These are phyloP conservation scores for Morpho helenor DNA, from an alignment of 2,888 invertebrate genomes.

Conservation along the genomic window DNA sequence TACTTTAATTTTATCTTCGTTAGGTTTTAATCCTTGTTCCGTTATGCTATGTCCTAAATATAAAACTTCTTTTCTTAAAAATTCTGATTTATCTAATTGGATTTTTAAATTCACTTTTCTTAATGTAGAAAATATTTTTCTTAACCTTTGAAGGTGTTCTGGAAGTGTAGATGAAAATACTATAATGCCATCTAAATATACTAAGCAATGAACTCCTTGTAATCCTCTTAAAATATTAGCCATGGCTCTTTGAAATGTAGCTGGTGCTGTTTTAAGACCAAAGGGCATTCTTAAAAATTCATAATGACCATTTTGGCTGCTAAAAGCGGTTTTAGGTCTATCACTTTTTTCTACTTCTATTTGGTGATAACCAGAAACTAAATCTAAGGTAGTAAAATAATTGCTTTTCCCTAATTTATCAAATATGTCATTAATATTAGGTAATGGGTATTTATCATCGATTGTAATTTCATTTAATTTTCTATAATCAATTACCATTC, in stretches of 20 bases:
- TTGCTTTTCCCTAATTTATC: conserved; percentile 29
- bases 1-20: too few relatives aligned
- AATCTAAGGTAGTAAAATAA: conserved; percentile 32
- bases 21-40: too few relatives aligned
- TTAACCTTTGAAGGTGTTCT: too few relatives aligned
- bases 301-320: conserved; percentile 23
- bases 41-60: too few relatives aligned
- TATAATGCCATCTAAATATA: conserved; percentile 3
- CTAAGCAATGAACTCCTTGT: conserved; percentile 30
- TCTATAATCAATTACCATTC: conserved; percentile 32
- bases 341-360: conserved; percentile 22
- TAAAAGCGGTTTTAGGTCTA: conserved; percentile 25
- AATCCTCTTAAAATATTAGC: conserved; percentile 29
- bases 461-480: conserved; percentile 29
- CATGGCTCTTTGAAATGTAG: conserved; percentile 31
- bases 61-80: too few relatives aligned
- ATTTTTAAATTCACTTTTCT: too few relatives aligned
- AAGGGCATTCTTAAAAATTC: conserved; percentile 29
- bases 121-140: too few relatives aligned
- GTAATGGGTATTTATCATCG: conserved; percentile 30
- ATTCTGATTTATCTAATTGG: too few relatives aligned
- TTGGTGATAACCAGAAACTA: conserved; percentile 34
- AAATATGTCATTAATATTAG: conserved; percentile 4
- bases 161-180: too few relatives aligned
- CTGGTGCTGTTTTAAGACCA: conserved; percentile 22